Conservation (phyloP, 1,140 invertebrate species). For the Drosophila leontia region DNA sequence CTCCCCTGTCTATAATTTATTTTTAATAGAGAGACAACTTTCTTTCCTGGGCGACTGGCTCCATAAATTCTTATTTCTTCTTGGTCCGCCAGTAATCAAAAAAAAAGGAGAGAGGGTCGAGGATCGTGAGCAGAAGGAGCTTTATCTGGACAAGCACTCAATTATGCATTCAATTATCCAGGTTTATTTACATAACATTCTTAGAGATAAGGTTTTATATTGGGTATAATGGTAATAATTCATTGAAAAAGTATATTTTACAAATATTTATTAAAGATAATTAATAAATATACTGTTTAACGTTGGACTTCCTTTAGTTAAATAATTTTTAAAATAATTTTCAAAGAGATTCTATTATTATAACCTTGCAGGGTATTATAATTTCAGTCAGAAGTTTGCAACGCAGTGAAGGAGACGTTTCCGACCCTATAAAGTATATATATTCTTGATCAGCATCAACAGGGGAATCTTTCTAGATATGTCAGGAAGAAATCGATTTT, state of each 20-base stretch:
- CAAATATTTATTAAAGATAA: neutral
- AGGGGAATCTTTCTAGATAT: too few species aligned
- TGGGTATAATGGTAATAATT: neutral
- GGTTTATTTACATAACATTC: neutral
- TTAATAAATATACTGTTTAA: too few species aligned
- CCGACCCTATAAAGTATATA: too few species aligned
- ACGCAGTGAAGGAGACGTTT: too few species aligned
- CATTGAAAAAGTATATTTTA: neutral
- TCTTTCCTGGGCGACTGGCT: slow-evolving; percentile 15
- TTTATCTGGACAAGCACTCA: slow-evolving; percentile 5
- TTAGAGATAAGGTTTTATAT: too few species aligned
- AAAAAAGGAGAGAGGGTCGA: neutral
- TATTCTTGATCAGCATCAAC: too few species aligned
- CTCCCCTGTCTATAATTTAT: slow-evolving; percentile 74
- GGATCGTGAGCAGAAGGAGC: neutral
- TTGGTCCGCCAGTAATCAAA: slow-evolving; percentile 16
- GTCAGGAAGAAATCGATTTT: too few species aligned
- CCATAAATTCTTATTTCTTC: slow-evolving; percentile 34
- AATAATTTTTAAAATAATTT: too few species aligned
- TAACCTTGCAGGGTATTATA: too few species aligned
- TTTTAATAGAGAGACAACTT: slow-evolving; percentile 80
- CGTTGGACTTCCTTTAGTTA: too few species aligned
- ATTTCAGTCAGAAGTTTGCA: too few species aligned
- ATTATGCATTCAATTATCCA: slow-evolving; percentile 45
- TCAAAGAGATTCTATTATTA: too few species aligned